These are phyloP conservation scores for Heterohyrax brucei DNA, from an alignment of 2,797 vertebrate species.

Conservation along the genomic window DNA sequence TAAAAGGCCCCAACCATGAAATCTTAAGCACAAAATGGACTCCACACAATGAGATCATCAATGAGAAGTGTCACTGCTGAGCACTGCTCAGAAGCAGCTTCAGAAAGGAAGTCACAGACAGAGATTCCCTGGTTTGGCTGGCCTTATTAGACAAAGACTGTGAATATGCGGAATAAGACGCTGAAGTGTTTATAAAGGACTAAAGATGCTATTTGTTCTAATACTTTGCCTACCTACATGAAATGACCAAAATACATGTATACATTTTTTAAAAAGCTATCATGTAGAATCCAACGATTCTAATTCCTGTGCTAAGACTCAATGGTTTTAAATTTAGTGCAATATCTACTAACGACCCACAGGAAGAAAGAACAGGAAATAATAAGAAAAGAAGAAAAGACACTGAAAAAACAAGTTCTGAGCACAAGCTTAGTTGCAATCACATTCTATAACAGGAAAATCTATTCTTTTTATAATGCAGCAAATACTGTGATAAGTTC, in stretches of 20 bases:
- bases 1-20: conserved; percentile 86
- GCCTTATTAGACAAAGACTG: conserved; percentile 27
- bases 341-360: conserved; percentile 79
- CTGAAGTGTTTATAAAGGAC: conserved; percentile 84
- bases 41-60: conserved; percentile 85
- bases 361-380: conserved; percentile 82
- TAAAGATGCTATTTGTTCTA: conserved; percentile 85
- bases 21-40: conserved; percentile 55
- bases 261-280: conserved; percentile 77
- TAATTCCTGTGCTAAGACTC: conserved; percentile 76
- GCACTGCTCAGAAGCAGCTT: conserved; percentile 79
- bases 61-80: conserved; percentile 75
- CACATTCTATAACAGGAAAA: conserved; percentile 61
- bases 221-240: conserved; percentile 69
- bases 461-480: neutral
- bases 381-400: conserved; percentile 79
- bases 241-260: conserved; percentile 16
- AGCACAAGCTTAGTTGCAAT: conserved; percentile 75
- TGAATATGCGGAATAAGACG: conserved; percentile 83
- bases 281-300: conserved; percentile 82
- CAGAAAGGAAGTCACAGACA: conserved; percentile 77
- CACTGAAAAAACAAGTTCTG: conserved; percentile 84
- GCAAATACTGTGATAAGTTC: conserved; percentile 47
- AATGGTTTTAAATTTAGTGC: conserved; percentile 73
- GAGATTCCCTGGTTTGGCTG: conserved; percentile 65